Evolutionary conservation across 2,888 invertebrate species (phyloP).

Genomic region (Melieria omissa): DNA sequence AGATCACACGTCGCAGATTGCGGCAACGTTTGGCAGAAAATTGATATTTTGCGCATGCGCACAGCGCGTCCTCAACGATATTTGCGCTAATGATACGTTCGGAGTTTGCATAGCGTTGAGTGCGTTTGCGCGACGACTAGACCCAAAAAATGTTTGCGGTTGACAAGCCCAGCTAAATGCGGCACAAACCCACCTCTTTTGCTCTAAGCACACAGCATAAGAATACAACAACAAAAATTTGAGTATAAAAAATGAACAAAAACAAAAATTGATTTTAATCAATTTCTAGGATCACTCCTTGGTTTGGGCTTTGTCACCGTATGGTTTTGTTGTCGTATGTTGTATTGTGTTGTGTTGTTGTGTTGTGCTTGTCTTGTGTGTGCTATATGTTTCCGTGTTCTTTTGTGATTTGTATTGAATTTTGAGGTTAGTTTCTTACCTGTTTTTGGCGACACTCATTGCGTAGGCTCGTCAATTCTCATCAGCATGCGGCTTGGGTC

Average conservation of each 20-base stretch:
- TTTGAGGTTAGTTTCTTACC: background rate
- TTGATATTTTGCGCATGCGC: slow-evolving; percentile 22
- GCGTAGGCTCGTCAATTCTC: slow-evolving; percentile 42
- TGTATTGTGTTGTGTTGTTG: background rate
- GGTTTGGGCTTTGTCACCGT: slow-evolving; percentile 1
- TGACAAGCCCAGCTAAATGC: slow-evolving; percentile 24
- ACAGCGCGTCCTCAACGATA: background rate
- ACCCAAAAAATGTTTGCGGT: slow-evolving; percentile 27
- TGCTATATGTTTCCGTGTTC: background rate
- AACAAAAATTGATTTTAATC: slow-evolving; percentile 48
- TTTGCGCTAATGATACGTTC: slow-evolving; percentile 26
- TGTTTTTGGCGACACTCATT: no score
- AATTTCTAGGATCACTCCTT: slow-evolving; percentile 50
- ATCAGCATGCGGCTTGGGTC: slow-evolving; percentile 52
- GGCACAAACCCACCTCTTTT: no score
- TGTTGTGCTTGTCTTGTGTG: background rate
- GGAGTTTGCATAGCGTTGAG: background rate
- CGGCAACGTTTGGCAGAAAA: slow-evolving; percentile 8
- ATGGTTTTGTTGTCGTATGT: background rate
- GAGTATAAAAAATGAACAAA: background rate
- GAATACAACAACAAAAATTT: no score
- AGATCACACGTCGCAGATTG: no score
- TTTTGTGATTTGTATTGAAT: slow-evolving; percentile 1
- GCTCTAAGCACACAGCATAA: no score
- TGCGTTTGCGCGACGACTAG: background rate